A percentile compares a stretch with the other conserved stretches of the same genome.
Conservation (phyloP, 2,113 vertebrate species). For the Pionites leucogaster region DNA sequence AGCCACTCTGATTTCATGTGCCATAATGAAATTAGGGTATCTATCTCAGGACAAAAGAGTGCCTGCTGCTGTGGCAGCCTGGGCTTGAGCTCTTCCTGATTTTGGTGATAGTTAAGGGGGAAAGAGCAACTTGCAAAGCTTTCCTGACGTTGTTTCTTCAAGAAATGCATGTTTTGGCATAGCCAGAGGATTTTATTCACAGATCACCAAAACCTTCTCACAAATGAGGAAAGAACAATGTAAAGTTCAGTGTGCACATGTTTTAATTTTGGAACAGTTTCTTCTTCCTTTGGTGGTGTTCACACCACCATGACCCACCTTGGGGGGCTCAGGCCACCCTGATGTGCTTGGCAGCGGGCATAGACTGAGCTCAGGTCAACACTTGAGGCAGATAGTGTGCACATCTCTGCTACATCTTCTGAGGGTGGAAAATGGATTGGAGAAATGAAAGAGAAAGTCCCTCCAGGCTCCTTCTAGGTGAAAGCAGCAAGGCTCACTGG, state of each 20-base stretch:
- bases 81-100: neutral
- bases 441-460: neutral
- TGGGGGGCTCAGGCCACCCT: neutral
- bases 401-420: neutral
- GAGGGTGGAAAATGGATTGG: neutral
- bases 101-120: neutral
- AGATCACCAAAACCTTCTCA: neutral
- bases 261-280: neutral
- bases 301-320: neutral
- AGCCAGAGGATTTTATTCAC: neutral
- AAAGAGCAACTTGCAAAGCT: neutral
- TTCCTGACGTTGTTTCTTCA: neutral
- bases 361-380: neutral
- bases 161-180: fast-evolving
- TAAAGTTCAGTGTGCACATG: neutral
- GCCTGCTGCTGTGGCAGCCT: neutral
- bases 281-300: neutral
- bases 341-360: fast-evolving
- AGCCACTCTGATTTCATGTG: neutral
- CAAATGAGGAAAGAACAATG: neutral
- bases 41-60: neutral
- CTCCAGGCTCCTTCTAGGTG: neutral
- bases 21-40: neutral
- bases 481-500: neutral
- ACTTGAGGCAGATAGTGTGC: neutral